Percentiles rank a stretch among this genome's conserved stretches.
These are phyloP conservation scores for Apis dorsata DNA, from an alignment of 1,140 invertebrate genomes.

Conservation along the genomic window DNA sequence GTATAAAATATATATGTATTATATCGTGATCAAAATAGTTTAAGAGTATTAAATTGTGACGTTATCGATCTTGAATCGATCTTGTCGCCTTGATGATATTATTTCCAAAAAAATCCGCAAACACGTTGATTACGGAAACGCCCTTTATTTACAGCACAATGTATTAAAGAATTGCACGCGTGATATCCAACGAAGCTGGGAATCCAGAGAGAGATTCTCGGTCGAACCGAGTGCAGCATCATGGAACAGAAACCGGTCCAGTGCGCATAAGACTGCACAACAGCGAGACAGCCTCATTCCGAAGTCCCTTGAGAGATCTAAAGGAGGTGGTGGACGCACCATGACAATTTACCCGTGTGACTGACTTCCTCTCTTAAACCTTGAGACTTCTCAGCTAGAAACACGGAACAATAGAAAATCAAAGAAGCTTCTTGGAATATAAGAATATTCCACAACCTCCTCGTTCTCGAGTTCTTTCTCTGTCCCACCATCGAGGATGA, in stretches of 20 bases:
- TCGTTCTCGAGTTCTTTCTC: not conserved
- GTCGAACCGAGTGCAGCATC: constrained; percentile 32
- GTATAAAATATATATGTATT: not conserved
- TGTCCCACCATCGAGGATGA: not conserved
- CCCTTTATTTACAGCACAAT: constrained; percentile 24
- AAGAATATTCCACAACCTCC: constrained; percentile 7
- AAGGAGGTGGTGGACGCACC: constrained; percentile 19
- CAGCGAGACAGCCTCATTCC: constrained; percentile 33
- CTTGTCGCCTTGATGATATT: not conserved
- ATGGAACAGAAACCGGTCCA: constrained; percentile 59
- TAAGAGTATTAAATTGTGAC: not conserved
- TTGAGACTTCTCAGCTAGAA: not conserved
- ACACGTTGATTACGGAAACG: constrained; percentile 18
- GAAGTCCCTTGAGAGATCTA: constrained; percentile 28
- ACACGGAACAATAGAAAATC: constrained; percentile 25
- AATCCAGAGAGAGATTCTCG: not conserved
- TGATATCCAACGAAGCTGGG: constrained; percentile 4
- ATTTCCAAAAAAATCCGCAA: constrained; percentile 8
- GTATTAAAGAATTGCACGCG: constrained; percentile 15
- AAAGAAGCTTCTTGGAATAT: constrained; percentile 13
- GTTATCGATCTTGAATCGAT: not conserved
- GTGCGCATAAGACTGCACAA: constrained; percentile 32
- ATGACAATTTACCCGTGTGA: constrained; percentile 34
- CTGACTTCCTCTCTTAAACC: constrained; percentile 10
- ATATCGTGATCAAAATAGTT: constrained; percentile 6